Evolutionary conservation across 1,140 invertebrate species (phyloP).

Genomic region (Calephelis nemesis): DNA sequence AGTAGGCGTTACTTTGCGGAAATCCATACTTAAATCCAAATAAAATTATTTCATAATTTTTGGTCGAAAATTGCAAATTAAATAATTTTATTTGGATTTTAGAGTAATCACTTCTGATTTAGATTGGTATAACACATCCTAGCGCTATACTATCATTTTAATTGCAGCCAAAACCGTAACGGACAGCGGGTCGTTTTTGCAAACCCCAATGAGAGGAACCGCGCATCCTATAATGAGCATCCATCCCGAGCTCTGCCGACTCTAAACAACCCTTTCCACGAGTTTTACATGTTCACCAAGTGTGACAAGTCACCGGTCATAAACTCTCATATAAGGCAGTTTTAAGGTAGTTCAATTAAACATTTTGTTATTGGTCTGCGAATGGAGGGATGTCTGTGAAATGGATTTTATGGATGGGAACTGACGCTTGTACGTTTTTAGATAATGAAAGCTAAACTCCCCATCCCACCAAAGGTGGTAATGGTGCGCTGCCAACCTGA

Average conservation of each 20-base stretch:
- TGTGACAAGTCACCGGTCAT: constrained; percentile 13
- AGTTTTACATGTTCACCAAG: constrained; percentile 20
- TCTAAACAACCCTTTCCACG: constrained; percentile 29
- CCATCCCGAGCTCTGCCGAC: constrained; percentile 26
- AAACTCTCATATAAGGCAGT: neutral
- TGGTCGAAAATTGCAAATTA: too few relatives aligned
- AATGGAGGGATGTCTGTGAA: neutral
- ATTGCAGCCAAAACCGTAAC: constrained; percentile 66
- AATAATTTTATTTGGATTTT: too few relatives aligned
- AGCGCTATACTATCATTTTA: constrained; percentile 40
- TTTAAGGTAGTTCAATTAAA: neutral
- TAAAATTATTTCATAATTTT: too few relatives aligned
- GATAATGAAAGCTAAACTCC: too few relatives aligned
- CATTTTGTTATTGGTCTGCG: neutral
- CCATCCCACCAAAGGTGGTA: too few relatives aligned
- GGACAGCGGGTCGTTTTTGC: constrained; percentile 68
- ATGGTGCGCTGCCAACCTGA: too few relatives aligned
- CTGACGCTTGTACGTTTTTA: too few relatives aligned
- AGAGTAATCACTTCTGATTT: too few relatives aligned
- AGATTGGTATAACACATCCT: too few relatives aligned
- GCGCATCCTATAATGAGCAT: constrained; percentile 62
- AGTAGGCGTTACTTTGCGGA: too few relatives aligned
- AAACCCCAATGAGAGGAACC: constrained; percentile 59
- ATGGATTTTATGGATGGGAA: too few relatives aligned
- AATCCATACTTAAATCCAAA: too few relatives aligned